A percentile compares a stretch with the other conserved stretches of the same genome.
These are phyloP conservation scores for Xerus rutilus DNA, from an alignment of 2,797 vertebrate species.

Conservation along the genomic window DNA sequence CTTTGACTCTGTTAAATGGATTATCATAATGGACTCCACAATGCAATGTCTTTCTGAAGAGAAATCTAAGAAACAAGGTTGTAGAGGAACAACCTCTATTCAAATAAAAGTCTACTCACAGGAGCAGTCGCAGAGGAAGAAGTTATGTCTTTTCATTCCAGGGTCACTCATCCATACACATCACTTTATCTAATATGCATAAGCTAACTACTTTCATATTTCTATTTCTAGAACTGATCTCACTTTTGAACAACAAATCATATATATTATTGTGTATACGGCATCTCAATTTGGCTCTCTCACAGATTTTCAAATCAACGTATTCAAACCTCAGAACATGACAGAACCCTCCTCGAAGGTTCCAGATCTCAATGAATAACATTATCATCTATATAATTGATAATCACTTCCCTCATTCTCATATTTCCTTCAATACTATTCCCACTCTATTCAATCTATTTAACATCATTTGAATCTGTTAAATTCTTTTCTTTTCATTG, in stretches of 20 bases:
- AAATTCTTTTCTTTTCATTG: not conserved
- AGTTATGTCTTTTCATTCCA: constrained; percentile 9
- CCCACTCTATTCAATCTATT: not conserved
- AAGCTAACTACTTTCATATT: not conserved
- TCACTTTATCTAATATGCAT: not conserved
- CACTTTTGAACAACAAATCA: not conserved
- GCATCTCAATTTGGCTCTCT: not conserved
- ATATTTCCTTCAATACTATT: not conserved
- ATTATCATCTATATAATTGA: not conserved
- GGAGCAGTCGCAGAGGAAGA: not conserved
- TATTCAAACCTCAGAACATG: constrained; percentile 16
- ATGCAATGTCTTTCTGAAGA: not conserved
- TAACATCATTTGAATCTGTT: not conserved
- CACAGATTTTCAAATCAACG: not conserved
- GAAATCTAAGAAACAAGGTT: not conserved
- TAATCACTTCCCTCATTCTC: not conserved
- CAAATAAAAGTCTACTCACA: not conserved
- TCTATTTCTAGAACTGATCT: not conserved
- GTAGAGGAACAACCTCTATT: not conserved
- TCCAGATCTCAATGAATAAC: not conserved
- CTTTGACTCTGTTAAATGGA: not conserved
- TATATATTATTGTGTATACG: not conserved
- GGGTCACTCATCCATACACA: not conserved
- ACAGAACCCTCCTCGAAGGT: not conserved
- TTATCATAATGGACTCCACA: not conserved